Base-by-base conservation (phyloP, 2,113 vertebrate genomes). In the Pelobates fuscus region DNA sequence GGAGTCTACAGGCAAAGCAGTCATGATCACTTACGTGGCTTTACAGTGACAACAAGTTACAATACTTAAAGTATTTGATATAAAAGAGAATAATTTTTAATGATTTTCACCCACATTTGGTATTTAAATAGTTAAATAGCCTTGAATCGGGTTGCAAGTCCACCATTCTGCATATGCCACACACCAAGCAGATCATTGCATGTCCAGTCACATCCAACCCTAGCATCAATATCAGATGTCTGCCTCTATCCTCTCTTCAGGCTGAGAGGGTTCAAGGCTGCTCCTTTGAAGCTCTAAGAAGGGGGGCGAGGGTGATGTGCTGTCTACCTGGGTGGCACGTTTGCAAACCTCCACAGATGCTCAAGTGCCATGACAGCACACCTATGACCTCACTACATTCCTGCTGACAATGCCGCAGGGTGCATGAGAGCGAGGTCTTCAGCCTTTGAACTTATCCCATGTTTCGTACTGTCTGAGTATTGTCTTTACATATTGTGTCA, bases 301-400 rank as follows among this genome's bases (percentile, higher is more conserved):
- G 29, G n/a, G 80, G 85, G 87, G 84, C 85, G 87, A 86, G 88
- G 65, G 64, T 76, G 73, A 68, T 85, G 84, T 87, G 87, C 88
- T 83, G 77, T 2, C 90, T 83, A 84, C 79, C 80, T 92, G 91
- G 92, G 90, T 89, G 91, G 92, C 76, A 78, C 67, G 78, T 82
- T 82, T 80, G 77, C 80, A 81, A 85, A 84, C 80, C 72, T 58
- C 77, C 81, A 71, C 83, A 79, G 81, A 80, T 82, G 76, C 80
- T 79, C 79, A 74, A 62, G 27, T 60, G 59, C 66, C 41, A 60
- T 70, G 70, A 76, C 68, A 71, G 54, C 80, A 59, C 81, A 79
- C 80, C 78, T 76, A 79, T 79, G 67, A 78, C 76, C 77, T 26
- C 57, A 37, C 26, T 20, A 67, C 80, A 82, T 86, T 86, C 85